phyloP scores from a whole-genome alignment of 2,797 vertebrate species.

The Meda fulgida region DNA sequence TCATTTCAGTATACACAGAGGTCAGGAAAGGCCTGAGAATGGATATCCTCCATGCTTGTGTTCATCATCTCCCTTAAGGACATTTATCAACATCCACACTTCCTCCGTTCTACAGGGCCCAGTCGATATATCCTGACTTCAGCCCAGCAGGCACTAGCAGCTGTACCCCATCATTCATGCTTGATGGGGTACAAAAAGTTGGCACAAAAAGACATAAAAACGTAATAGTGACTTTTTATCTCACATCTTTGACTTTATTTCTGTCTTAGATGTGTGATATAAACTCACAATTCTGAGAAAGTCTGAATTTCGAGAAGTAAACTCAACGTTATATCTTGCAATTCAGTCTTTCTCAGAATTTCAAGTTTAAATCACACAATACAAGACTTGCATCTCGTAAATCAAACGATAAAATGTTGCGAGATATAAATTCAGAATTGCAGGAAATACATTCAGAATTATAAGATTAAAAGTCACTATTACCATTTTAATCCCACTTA shows the following conservation, averaged over 20 bases:
- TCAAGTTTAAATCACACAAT: not conserved
- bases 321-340: not conserved
- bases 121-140: slow-evolving; percentile 24
- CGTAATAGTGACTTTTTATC: not conserved
- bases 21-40: slow-evolving; percentile 44
- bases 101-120: slow-evolving; percentile 26
- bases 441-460: not conserved
- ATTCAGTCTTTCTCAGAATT: not conserved
- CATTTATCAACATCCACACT: slow-evolving; percentile 47
- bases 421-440: not conserved
- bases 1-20: slow-evolving; percentile 70
- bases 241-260: not conserved
- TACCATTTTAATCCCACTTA: not conserved
- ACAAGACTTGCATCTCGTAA: too few species aligned
- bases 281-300: not conserved
- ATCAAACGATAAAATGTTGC: too few species aligned
- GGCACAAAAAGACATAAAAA: slow-evolving; percentile 1
- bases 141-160: slow-evolving; percentile 37
- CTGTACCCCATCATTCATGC: slow-evolving; percentile 47
- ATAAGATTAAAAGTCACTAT: not conserved
- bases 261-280: not conserved
- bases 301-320: not conserved
- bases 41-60: slow-evolving; percentile 53
- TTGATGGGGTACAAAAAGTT: slow-evolving; percentile 43
- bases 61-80: slow-evolving; percentile 40